Evolutionary conservation across 2,113 vertebrate genomes (phyloP).

Genomic region (Pygoscelis antarcticus): DNA sequence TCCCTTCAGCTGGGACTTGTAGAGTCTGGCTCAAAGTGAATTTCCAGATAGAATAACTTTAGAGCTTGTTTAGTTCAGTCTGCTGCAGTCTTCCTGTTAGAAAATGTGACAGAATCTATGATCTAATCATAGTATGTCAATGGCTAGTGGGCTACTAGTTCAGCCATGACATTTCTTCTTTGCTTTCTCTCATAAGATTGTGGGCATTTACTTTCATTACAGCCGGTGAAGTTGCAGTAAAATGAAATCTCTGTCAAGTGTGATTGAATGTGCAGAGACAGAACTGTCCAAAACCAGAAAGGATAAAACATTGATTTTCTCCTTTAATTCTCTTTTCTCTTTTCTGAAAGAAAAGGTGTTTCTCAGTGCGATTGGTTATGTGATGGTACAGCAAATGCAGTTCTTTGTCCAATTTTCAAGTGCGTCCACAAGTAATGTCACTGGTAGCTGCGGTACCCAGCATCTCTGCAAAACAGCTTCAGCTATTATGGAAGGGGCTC

Average conservation of each 20-base stretch:
- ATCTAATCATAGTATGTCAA: background rate
- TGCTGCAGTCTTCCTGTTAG: background rate
- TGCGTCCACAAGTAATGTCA: background rate
- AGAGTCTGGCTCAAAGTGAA: background rate
- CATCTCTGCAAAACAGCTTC: background rate
- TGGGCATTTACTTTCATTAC: constrained; percentile 3
- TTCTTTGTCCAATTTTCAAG: background rate
- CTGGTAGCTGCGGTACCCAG: background rate
- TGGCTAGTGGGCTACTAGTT: background rate
- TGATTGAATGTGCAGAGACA: constrained; percentile 15
- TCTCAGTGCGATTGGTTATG: background rate
- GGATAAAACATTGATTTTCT: background rate
- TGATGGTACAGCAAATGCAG: background rate
- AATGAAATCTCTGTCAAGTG: constrained; percentile 26
- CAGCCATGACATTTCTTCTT: constrained; percentile 2
- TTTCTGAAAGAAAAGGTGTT: background rate
- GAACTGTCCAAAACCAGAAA: background rate
- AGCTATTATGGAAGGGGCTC: background rate
- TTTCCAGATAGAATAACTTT: background rate
- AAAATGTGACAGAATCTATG: background rate
- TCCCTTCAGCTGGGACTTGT: background rate
- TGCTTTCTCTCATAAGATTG: background rate
- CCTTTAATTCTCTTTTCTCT: background rate
- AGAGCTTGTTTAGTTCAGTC: background rate
- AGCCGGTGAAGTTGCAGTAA: background rate